Conservation (phyloP, 2,797 vertebrate genomes). For the Pelochelys cantorii region DNA sequence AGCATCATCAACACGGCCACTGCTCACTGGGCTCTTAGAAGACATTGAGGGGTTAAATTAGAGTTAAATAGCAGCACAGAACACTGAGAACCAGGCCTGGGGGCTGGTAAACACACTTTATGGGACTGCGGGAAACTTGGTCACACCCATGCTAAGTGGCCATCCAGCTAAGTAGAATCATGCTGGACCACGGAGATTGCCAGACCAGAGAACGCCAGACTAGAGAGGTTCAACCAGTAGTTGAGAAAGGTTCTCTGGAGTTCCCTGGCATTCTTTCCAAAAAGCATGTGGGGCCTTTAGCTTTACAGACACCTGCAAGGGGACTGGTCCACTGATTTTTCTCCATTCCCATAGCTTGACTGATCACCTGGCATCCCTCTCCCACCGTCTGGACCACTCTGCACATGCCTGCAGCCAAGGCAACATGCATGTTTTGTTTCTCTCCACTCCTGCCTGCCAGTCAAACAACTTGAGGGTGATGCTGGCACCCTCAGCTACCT, state of each 20-base stretch:
- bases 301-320: background rate
- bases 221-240: background rate
- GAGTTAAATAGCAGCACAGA: too few species aligned
- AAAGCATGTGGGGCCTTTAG: fast-evolving
- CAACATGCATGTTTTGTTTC: background rate
- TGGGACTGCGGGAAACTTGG: too few species aligned
- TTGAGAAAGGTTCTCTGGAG: background rate
- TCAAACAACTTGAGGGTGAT: background rate
- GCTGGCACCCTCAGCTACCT: background rate
- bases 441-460: background rate
- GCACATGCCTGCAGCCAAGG: background rate
- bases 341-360: background rate
- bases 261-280: background rate
- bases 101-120: too few species aligned
- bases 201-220: too few species aligned
- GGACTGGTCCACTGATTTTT: background rate
- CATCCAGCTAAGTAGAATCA: too few species aligned
- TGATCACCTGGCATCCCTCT: background rate
- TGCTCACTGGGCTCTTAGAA: too few species aligned
- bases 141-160: too few species aligned
- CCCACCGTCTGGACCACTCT: background rate
- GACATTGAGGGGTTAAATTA: too few species aligned
- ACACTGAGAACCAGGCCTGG: too few species aligned
- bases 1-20: too few species aligned
- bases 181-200: too few species aligned